Evolutionary conservation across 2,797 vertebrate species (phyloP).

Genomic region (Sebastes aleutianus): DNA sequence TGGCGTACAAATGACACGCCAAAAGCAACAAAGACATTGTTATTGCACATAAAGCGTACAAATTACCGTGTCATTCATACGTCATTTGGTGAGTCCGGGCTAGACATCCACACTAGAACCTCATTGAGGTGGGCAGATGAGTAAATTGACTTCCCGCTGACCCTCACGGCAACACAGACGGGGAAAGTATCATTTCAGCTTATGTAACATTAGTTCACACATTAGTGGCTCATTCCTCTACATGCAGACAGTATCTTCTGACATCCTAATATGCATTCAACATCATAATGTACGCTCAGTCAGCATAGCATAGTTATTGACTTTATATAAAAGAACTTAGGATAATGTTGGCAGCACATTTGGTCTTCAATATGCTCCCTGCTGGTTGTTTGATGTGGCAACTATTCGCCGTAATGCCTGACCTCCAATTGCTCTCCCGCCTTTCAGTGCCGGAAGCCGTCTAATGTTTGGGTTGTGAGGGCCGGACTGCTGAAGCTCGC

Average conservation of each 20-base stretch:
- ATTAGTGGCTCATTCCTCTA: background rate
- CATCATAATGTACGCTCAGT: slow-evolving; percentile 16
- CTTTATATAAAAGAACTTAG: slow-evolving; percentile 33
- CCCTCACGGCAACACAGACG: background rate
- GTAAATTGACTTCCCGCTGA: background rate
- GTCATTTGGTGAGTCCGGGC: background rate
- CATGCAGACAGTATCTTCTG: background rate
- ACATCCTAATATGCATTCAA: slow-evolving; percentile 2
- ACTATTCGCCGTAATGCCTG: slow-evolving; percentile 55
- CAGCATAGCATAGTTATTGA: slow-evolving; percentile 28
- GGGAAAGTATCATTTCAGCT: background rate
- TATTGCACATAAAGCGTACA: too few relatives aligned
- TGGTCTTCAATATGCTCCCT: slow-evolving; percentile 50
- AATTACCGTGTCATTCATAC: too few relatives aligned
- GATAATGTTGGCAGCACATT: slow-evolving; percentile 43
- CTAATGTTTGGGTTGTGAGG: slow-evolving; percentile 61
- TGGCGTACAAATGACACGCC: too few relatives aligned
- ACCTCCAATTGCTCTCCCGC: slow-evolving; percentile 62
- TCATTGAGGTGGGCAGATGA: background rate
- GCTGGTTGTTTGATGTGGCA: slow-evolving; percentile 64
- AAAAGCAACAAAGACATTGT: too few relatives aligned
- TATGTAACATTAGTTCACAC: background rate
- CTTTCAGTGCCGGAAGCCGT: slow-evolving; percentile 53
- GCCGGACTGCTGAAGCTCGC: slow-evolving; percentile 43
- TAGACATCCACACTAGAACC: background rate